phyloP scores from a whole-genome alignment of 2,113 vertebrate species.

The Monarcha castaneiventris region DNA sequence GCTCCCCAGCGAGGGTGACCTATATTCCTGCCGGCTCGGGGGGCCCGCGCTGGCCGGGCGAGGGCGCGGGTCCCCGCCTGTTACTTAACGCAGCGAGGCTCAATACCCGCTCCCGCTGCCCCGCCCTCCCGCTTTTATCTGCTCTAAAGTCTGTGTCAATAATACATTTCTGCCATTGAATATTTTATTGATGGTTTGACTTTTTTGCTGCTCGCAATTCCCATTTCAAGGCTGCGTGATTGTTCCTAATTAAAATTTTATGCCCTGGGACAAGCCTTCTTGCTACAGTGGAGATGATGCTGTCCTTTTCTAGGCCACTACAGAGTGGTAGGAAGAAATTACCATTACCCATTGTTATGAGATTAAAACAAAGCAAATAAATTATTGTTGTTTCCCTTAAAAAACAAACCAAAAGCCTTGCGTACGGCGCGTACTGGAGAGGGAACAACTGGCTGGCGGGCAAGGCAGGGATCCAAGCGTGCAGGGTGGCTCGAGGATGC shows the following conservation, averaged over 20 bases:
- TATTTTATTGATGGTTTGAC: slow-evolving; percentile 72
- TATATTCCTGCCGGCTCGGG: background rate
- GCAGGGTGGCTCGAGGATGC: background rate
- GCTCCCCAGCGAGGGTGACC: background rate
- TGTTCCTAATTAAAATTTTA: slow-evolving; percentile 71
- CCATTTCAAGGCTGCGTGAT: slow-evolving; percentile 65
- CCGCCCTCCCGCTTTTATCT: background rate
- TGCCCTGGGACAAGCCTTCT: slow-evolving; percentile 63
- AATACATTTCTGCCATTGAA: slow-evolving; percentile 67
- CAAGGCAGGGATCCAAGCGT: background rate
- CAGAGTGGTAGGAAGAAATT: slow-evolving; percentile 33
- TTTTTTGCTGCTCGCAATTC: slow-evolving; percentile 57
- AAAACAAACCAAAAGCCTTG: background rate
- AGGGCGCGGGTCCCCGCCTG: fast-evolving
- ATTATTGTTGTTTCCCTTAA: background rate
- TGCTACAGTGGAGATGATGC: slow-evolving; percentile 41
- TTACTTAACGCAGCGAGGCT: background rate
- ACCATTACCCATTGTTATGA: slow-evolving; percentile 31
- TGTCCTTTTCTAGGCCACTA: slow-evolving; percentile 63
- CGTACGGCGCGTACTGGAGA: background rate
- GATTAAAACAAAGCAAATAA: slow-evolving; percentile 57
- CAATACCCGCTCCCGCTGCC: background rate
- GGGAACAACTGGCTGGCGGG: background rate
- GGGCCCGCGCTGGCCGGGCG: fast-evolving
- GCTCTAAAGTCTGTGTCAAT: slow-evolving; percentile 56